phyloP scores from a whole-genome alignment of 1,140 invertebrate genomes.

The Copidosoma floridanum region DNA sequence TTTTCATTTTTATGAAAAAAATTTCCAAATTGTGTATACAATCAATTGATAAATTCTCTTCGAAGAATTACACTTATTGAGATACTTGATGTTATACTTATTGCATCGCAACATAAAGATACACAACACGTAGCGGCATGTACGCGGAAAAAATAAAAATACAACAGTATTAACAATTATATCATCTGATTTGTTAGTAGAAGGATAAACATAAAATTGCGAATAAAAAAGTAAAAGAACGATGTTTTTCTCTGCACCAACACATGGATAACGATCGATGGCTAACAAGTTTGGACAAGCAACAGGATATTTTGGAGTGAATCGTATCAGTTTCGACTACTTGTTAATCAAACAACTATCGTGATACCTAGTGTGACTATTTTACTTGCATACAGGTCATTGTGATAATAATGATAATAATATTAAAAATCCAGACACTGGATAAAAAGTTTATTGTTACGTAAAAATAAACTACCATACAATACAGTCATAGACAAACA shows the following conservation, averaged over 20 bases:
- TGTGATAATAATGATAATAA: conserved; percentile 15
- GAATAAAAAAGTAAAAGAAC: not conserved
- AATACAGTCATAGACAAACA: conserved; percentile 12
- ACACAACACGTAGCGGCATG: not conserved
- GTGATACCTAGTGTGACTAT: conserved; percentile 28
- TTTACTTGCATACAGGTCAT: conserved; percentile 24
- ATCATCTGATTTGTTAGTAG: no score
- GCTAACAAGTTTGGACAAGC: conserved; percentile 46
- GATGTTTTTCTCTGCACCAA: conserved; percentile 13
- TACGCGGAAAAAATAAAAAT: conserved; percentile 9
- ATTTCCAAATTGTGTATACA: not conserved
- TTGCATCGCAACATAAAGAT: not conserved
- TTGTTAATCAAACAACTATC: conserved; percentile 44
- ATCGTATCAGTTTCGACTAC: conserved; percentile 48
- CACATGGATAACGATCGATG: conserved; percentile 30
- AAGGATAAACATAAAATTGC: no score
- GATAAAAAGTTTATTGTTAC: no score
- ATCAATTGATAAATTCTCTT: conserved; percentile 5
- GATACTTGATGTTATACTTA: not conserved
- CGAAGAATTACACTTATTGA: not conserved
- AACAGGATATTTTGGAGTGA: conserved; percentile 45
- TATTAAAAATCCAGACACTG: conserved; percentile 1
- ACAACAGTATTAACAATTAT: no score
- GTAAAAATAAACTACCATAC: conserved; percentile 12
- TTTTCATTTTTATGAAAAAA: conserved; percentile 10